Percentiles rank a stretch among this genome's conserved stretches.
These are phyloP conservation scores for Argya squamiceps DNA, from an alignment of 2,797 vertebrate genomes.

Conservation along the genomic window DNA sequence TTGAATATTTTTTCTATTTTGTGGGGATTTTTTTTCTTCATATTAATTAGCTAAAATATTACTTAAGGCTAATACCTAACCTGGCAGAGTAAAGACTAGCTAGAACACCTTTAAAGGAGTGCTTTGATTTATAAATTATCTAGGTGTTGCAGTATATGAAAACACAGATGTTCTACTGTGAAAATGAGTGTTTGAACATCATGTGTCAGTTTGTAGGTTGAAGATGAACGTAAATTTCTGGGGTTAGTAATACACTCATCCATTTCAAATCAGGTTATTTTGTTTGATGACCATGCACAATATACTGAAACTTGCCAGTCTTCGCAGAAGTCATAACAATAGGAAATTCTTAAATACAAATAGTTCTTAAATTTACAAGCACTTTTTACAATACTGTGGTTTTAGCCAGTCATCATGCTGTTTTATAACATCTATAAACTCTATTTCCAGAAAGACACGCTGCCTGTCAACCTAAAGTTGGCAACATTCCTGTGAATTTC, in stretches of 20 bases:
- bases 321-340: neutral
- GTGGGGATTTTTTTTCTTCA: rapidly evolving
- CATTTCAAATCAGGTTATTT: neutral
- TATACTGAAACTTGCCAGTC: neutral
- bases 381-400: neutral
- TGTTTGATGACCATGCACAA: neutral
- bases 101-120: neutral
- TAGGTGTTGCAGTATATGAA: neutral
- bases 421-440: neutral
- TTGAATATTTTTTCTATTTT: neutral
- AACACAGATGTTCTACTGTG: neutral
- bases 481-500: neutral
- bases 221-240: neutral
- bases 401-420: neutral
- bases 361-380: neutral
- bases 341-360: neutral
- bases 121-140: neutral
- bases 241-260: neutral
- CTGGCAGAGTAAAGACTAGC: neutral
- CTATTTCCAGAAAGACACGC: neutral
- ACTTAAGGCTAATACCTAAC: neutral
- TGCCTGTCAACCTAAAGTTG: neutral
- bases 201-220: neutral
- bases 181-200: neutral
- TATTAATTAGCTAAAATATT: neutral